A percentile compares a stretch with the other conserved stretches of the same genome.
phyloP scores from a whole-genome alignment of 2,797 vertebrate species.

The Trachurus trachurus region DNA sequence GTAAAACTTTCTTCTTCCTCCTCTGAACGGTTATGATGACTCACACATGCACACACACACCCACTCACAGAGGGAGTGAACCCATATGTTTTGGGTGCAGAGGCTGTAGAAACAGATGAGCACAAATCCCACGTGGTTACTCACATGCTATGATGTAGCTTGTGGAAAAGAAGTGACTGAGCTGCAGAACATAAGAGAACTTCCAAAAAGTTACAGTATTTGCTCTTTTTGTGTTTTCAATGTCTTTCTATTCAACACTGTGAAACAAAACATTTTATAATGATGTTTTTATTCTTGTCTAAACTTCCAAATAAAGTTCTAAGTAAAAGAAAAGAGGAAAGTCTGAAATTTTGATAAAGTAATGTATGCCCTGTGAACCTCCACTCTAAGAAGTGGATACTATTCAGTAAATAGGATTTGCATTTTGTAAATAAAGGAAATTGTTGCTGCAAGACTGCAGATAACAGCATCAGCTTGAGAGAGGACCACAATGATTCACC shows the following conservation, averaged over 20 bases:
- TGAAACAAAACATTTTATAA: slow-evolving; percentile 60
- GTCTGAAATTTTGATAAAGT: background rate
- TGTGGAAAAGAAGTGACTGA: slow-evolving; percentile 45
- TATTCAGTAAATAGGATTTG: background rate
- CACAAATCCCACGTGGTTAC: slow-evolving; percentile 33
- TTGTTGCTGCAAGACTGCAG: slow-evolving; percentile 4
- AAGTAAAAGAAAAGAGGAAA: slow-evolving; percentile 4
- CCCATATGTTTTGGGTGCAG: slow-evolving; percentile 62
- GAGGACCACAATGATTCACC: slow-evolving; percentile 33
- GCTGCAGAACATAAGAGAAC: slow-evolving; percentile 37
- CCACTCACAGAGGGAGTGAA: slow-evolving; percentile 43
- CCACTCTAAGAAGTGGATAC: background rate
- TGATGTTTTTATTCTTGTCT: slow-evolving; percentile 29
- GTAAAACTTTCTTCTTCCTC: slow-evolving; percentile 36
- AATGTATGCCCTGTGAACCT: background rate
- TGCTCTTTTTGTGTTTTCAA: slow-evolving; percentile 36
- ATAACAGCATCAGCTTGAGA: slow-evolving; percentile 25
- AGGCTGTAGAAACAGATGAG: slow-evolving; percentile 61
- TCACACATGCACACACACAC: slow-evolving; percentile 24
- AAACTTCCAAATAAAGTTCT: slow-evolving; percentile 71
- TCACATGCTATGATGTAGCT: slow-evolving; percentile 61
- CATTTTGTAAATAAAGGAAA: slow-evolving; percentile 37
- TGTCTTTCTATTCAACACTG: slow-evolving; percentile 59
- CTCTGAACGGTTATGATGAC: slow-evolving; percentile 26
- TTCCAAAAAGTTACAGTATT: slow-evolving; percentile 55